Evolutionary conservation across 2,113 vertebrate species (phyloP).

Genomic region (Callaeas wilsoni): DNA sequence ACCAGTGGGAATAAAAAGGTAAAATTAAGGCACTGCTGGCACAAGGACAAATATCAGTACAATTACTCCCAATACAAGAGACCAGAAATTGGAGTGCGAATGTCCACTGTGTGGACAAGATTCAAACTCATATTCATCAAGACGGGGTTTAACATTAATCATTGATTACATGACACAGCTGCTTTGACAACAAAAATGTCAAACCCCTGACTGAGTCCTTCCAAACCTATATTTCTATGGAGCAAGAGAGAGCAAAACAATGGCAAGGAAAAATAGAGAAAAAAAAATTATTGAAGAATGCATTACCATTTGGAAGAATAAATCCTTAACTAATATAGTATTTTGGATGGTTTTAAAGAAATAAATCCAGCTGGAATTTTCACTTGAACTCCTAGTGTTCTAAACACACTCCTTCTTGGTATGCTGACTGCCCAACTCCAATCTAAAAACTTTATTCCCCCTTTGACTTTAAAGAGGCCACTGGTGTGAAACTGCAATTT

Average conservation of each 20-base stretch:
- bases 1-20: background rate
- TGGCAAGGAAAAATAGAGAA: background rate
- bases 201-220: background rate
- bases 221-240: background rate
- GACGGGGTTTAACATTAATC: background rate
- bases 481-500: constrained; percentile 38
- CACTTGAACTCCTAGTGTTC: background rate
- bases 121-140: background rate
- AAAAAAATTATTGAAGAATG: background rate
- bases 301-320: background rate
- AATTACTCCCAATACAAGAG: background rate
- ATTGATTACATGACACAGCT: background rate
- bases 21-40: background rate
- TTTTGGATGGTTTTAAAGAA: background rate
- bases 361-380: background rate
- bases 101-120: background rate
- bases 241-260: background rate
- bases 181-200: background rate
- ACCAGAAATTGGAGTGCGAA: background rate
- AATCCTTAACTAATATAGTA: background rate
- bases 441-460: constrained; percentile 22
- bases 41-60: background rate
- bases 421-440: background rate
- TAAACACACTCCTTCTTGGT: background rate
- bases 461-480: constrained; percentile 3